A percentile compares a stretch with the other conserved stretches of the same genome.
phyloP scores from a whole-genome alignment of 2,113 vertebrate genomes.

The Megaceryle maxima region DNA sequence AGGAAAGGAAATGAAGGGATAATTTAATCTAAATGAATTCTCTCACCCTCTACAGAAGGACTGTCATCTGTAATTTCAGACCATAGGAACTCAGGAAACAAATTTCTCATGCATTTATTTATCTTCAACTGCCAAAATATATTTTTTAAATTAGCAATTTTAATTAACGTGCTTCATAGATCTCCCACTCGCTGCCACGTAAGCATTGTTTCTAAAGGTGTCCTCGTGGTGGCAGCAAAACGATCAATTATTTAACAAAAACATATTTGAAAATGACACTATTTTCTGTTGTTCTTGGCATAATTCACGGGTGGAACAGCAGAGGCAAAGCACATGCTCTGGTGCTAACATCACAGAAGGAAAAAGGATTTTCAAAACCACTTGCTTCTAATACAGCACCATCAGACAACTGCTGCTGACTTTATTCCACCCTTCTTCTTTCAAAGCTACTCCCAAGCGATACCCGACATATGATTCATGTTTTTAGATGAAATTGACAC shows the following conservation, averaged over 20 bases:
- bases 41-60: background rate
- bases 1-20: constrained; percentile 41
- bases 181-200: background rate
- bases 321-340: background rate
- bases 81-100: background rate
- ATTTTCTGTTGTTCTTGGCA: background rate
- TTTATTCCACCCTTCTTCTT: background rate
- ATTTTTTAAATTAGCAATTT: constrained; percentile 31
- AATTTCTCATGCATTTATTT: constrained; percentile 31
- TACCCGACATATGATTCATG: background rate
- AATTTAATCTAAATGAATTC: constrained; percentile 52
- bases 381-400: background rate
- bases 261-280: background rate
- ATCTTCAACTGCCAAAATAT: constrained; percentile 17
- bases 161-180: constrained; percentile 20
- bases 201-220: background rate
- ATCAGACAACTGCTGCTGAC: background rate
- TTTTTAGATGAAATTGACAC: background rate
- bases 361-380: background rate
- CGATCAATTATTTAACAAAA: constrained; percentile 18
- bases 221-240: constrained; percentile 45
- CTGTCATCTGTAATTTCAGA: constrained; percentile 12
- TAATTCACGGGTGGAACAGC: background rate
- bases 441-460: background rate
- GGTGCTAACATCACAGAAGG: background rate